Evolutionary conservation across 2,888 invertebrate genomes (phyloP).

Genomic region (Andrena chrysosceles): DNA sequence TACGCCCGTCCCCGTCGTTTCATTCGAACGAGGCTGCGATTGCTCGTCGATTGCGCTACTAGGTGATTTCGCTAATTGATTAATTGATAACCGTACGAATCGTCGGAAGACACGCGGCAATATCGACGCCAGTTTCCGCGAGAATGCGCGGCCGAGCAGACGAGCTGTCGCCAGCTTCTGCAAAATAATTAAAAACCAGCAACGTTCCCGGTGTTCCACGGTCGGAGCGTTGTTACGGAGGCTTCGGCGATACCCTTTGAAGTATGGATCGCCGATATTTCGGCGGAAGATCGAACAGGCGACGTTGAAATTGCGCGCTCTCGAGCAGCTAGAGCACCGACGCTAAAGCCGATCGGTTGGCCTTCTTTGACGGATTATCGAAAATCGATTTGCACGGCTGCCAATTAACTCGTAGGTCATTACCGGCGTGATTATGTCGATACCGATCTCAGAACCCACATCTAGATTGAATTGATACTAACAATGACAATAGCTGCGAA

Average conservation of each 20-base stretch:
- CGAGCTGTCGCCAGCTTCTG: neutral
- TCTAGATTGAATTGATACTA: constrained; percentile 70
- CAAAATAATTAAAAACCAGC: constrained; percentile 17
- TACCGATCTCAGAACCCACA: constrained; percentile 68
- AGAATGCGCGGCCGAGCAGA: neutral
- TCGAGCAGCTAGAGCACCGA: constrained; percentile 36
- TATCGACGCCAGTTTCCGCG: neutral
- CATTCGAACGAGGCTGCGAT: neutral
- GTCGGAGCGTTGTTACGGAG: neutral
- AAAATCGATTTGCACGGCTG: constrained; percentile 65
- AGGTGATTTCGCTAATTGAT: constrained; percentile 28
- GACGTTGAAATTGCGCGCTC: constrained; percentile 44
- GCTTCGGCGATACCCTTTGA: neutral
- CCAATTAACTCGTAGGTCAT: constrained; percentile 72
- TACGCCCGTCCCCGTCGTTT: neutral
- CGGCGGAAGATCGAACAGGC: constrained; percentile 17
- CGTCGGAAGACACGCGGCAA: neutral
- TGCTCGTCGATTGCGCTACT: neutral
- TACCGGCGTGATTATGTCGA: constrained; percentile 69
- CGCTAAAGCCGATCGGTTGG: constrained; percentile 44
- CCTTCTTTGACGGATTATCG: constrained; percentile 71
- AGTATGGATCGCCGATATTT: neutral
- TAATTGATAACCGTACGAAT: constrained; percentile 43
- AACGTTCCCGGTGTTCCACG: neutral
- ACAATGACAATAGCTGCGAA: constrained; percentile 53